Base-by-base conservation (phyloP, 35 echinoderm and acorn worm species). In the Chiridota heheva region DNA sequence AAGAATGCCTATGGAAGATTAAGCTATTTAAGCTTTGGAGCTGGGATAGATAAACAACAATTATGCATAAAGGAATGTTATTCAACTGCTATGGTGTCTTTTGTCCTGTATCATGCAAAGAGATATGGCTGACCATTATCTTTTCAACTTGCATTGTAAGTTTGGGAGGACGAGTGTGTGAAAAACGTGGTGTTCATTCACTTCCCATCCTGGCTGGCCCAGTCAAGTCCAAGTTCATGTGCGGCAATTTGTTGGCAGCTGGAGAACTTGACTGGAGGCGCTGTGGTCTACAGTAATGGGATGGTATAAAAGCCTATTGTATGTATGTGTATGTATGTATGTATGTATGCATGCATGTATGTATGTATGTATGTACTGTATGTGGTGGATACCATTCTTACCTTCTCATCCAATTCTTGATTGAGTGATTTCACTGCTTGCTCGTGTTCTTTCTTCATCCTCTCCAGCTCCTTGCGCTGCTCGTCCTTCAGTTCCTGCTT, bases 391-490 rank as follows among this genome's bases (percentile, higher is more conserved):
- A 36, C 16, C 45, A 13, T 18, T 26, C 69, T 63, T 35, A 68
- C 72, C 84, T 68, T 63, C 10, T 77, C 71, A 38, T 87, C 73
- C 28, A 83, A 47, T 22, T 93, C 92, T 31, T 63, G 57, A 20
- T 86, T 81, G 36, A 86, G 84, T 17, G 61, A 61, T 43, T 90
- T 81, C n/a, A 96, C 42, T 24, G 84, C 60, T 66, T 64, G 90
- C 71, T 96, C 92, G 72, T 96, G 87, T 8, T 96, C 87, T 60
- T 86, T 90, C 63, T 70, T 96, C 56, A 90, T 59, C 60, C 78
- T 96, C 7, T 96, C 92, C 18, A 96, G 17, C 53, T 96, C 82
- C 58, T 87, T 96, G 22, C 51, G 74, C 36, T 96, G 92, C 40
- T 87, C 87, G 58, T 87, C 83, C 74, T 96, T 96, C 44, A 90